A percentile compares a stretch with the other conserved stretches of the same genome.
Evolutionary conservation across 1,140 invertebrate genomes (phyloP).

Genomic region (Ips nitidus): DNA sequence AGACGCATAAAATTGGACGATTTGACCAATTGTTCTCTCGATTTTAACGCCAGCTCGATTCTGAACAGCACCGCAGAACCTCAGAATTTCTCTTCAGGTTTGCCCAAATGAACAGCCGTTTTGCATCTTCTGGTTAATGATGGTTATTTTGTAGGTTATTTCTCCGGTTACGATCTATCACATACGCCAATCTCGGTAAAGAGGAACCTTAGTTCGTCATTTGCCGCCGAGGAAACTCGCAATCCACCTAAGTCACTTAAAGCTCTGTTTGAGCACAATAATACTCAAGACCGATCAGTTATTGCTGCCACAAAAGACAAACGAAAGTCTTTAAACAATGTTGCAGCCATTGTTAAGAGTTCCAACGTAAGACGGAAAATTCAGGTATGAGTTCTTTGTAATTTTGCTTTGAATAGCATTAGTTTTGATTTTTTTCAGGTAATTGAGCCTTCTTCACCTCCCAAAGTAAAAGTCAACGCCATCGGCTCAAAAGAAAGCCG

Average conservation of each 20-base stretch:
- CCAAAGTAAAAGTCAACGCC: constrained; percentile 33
- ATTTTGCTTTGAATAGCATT: constrained; percentile 15
- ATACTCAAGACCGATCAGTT: not conserved
- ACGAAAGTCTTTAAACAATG: constrained; percentile 3
- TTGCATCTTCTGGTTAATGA: not conserved
- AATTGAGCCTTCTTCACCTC: constrained; percentile 37
- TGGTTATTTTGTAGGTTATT: constrained; percentile 25
- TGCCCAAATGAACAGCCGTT: constrained; percentile 9
- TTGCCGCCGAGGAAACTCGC: constrained; percentile 11
- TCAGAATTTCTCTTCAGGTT: constrained; percentile 27
- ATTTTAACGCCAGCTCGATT: constrained; percentile 22
- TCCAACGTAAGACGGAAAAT: constrained; percentile 10
- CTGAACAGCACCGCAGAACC: constrained; percentile 21
- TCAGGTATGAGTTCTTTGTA: constrained; percentile 21
- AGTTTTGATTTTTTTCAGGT: constrained; percentile 20
- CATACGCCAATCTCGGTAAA: constrained; percentile 33
- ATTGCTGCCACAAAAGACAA: constrained; percentile 11
- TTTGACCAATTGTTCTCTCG: constrained; percentile 21
- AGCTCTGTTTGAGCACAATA: constrained; percentile 23
- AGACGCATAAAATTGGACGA: constrained; percentile 12
- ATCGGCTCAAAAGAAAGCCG: constrained; percentile 42
- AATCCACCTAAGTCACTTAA: constrained; percentile 8
- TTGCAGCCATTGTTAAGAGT: constrained; percentile 5
- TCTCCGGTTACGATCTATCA: constrained; percentile 29
- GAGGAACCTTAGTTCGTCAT: constrained; percentile 37